Base-by-base conservation (phyloP, 2,113 vertebrate species). In the Corythornis madagascariensis region DNA sequence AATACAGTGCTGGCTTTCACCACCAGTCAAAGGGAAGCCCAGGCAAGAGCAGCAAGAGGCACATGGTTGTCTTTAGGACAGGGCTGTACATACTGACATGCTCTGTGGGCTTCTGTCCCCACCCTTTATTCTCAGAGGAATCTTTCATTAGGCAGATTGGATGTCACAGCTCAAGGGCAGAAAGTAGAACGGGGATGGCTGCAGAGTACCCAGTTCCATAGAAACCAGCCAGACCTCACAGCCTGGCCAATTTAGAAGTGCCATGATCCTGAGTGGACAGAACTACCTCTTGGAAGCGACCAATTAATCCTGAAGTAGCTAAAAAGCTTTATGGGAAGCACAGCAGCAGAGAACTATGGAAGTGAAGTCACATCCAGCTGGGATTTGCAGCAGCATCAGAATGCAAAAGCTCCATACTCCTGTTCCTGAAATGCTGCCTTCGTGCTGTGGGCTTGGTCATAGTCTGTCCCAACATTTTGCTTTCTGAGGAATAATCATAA, bases 1-100 rank as follows among this genome's bases (percentile, higher is more conserved):
- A 94, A 91, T 26, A 88, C 83, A 90, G 65, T 19, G 21, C 72
- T 83, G 57, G 56, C 92, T 96, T 96, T 95, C 79, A 77, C 70
- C 91, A 65, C 69, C 59, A 83, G 63, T 66, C 85, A 35, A 83
- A 91, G 67, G 59, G 85, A 89, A 94, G 81, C 18, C 84, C 74
- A 65, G 19, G 87, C 63, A 93, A 82, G 31, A 48, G 63, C 66
- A 89, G 64, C 57, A 22, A 86, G 70, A 78, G 40, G 48, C n/a
- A 83, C 1, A 87, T 1, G 5, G 71, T 70, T 1, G 9, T 47
- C 26, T 81, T 88, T 20, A 64, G 52, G 79, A 67, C 16, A 55
- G 33, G 9, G 45, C 43, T 71, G 42, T 47, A 59, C 3, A 18
- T 19, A 80, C 47, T 25, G 52, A 52, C 20, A n/a, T 28, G 69